A percentile compares a stretch with the other conserved stretches of the same genome.
These are phyloP conservation scores for Nomada hirtipes DNA, from an alignment of 2,888 invertebrate species.

Conservation along the genomic window DNA sequence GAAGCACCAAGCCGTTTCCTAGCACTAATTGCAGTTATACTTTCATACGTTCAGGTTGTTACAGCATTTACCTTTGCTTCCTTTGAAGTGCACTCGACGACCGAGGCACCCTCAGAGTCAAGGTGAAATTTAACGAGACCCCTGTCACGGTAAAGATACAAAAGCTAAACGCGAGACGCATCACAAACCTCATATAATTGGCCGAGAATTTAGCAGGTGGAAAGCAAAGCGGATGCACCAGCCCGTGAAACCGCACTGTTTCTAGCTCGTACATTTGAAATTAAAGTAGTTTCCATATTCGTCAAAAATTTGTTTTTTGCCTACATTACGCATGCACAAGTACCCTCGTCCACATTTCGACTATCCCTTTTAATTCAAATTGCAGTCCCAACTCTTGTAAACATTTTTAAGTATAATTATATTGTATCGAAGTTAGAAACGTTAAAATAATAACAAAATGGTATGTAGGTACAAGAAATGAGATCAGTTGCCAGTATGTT, in stretches of 20 bases:
- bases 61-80: conserved; percentile 57
- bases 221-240: conserved; percentile 76
- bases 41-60: conserved; percentile 58
- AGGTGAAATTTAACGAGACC: conserved; percentile 66
- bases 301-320: conserved; percentile 56
- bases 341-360: background rate
- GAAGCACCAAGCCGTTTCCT: conserved; percentile 45
- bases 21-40: conserved; percentile 60
- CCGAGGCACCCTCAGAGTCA: conserved; percentile 52
- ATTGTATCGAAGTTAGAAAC: background rate
- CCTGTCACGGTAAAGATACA: conserved; percentile 59
- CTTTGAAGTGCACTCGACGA: conserved; percentile 57
- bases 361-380: background rate
- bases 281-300: conserved; percentile 66
- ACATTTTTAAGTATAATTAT: background rate
- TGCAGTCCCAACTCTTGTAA: no score
- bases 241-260: conserved; percentile 77
- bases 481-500: no score
- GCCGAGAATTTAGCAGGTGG: conserved; percentile 76
- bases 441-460: no score
- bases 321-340: conserved; percentile 51
- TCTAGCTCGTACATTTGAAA: conserved; percentile 77
- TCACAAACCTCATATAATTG: conserved; percentile 80
- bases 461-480: no score
- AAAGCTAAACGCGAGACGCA: conserved; percentile 65